These are phyloP conservation scores for Paramormyrops hopkinsi DNA, from an alignment of 2,797 vertebrate genomes.

Conservation along the genomic window DNA sequence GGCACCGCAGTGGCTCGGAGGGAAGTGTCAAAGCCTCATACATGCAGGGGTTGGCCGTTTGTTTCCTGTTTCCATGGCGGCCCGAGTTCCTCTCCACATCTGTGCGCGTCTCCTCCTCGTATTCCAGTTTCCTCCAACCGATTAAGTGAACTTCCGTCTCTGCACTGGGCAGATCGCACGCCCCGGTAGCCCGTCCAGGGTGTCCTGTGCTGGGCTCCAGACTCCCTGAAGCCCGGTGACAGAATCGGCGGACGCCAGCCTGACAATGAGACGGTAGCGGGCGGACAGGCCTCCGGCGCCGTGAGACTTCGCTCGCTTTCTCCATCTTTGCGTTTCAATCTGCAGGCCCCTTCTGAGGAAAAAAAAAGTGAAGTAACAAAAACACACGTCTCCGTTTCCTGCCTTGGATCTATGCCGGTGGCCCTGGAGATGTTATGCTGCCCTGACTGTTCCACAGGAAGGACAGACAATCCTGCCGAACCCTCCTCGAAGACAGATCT, in stretches of 20 bases:
- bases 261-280: not conserved
- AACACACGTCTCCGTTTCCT: not conserved
- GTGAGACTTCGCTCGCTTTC: not conserved
- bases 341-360: not conserved
- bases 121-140: not conserved
- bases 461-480: not conserved
- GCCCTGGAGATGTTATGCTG: not conserved
- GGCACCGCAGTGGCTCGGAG: not conserved
- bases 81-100: not conserved
- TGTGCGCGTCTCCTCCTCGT: not conserved
- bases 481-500: not conserved
- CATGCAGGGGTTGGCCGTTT: too few species aligned
- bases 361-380: not conserved
- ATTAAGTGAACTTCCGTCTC: not conserved
- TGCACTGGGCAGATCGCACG: not conserved
- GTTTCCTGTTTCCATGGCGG: not conserved
- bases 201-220: not conserved
- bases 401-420: not conserved
- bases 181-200: not conserved
- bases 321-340: not conserved
- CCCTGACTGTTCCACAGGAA: constrained; percentile 6
- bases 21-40: not conserved
- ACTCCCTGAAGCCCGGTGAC: not conserved
- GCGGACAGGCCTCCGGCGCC: not conserved
- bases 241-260: not conserved